Conservation (phyloP, 2,797 vertebrate species). For the Heterohyrax brucei region DNA sequence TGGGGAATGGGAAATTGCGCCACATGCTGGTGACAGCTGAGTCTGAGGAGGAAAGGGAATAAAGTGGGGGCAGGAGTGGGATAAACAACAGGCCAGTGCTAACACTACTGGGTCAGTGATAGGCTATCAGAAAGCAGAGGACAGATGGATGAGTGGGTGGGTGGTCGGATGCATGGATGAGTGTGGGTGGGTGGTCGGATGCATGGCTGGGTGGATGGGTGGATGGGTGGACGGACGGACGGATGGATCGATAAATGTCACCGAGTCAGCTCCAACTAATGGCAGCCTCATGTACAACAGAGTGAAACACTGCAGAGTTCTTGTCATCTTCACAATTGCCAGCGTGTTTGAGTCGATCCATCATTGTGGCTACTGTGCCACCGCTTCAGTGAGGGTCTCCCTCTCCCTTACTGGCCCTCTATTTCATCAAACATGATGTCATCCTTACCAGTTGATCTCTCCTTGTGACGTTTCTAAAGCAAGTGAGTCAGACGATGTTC, state of each 20-base stretch:
- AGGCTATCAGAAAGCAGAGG: not conserved
- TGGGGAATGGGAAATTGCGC: constrained; percentile 65
- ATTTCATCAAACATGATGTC: not conserved
- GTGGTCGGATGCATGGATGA: not conserved
- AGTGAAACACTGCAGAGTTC: not conserved
- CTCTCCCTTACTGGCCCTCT: not conserved
- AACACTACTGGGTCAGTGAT: not conserved
- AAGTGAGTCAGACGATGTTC: not conserved
- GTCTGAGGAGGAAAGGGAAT: constrained; percentile 53
- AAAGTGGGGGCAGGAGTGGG: not conserved
- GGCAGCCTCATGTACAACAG: not conserved
- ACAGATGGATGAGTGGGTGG: not conserved
- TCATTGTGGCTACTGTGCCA: not conserved
- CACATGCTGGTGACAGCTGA: constrained; percentile 57
- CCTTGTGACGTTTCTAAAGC: not conserved
- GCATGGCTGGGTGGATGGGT: not conserved
- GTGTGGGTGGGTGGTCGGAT: not conserved
- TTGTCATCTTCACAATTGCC: not conserved
- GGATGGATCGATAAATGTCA: not conserved
- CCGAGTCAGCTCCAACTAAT: not conserved
- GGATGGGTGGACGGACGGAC: not conserved
- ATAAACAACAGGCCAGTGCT: not conserved
- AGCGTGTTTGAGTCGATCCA: not conserved
- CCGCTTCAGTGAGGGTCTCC: not conserved
- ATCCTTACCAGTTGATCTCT: not conserved